Evolutionary conservation across 2,888 invertebrate genomes (phyloP).

Genomic region (Bibio marci): DNA sequence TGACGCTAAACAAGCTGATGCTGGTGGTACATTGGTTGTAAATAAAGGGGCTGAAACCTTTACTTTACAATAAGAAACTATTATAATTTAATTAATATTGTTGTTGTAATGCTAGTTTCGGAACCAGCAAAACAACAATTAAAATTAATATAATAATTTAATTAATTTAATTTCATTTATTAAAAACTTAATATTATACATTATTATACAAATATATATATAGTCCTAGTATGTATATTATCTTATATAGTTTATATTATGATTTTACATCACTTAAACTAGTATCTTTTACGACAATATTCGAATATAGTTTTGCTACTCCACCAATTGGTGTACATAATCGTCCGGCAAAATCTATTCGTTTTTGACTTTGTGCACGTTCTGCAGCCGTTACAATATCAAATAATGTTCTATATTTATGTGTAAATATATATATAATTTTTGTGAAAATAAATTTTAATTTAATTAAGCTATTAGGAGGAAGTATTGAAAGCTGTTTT

Average conservation of each 20-base stretch:
- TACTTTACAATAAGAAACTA: constrained; percentile 13
- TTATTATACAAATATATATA: too few relatives aligned
- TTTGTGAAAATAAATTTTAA: too few relatives aligned
- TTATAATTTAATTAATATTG: too few relatives aligned
- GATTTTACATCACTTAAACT: neutral
- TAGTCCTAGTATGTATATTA: too few relatives aligned
- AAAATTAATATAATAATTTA: too few relatives aligned
- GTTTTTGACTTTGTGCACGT: constrained; percentile 28
- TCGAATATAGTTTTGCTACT: constrained; percentile 56
- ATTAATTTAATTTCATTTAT: too few relatives aligned
- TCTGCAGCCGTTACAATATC: constrained; percentile 37
- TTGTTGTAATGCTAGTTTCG: too few relatives aligned
- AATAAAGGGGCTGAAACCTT: constrained; percentile 13
- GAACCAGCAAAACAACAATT: too few relatives aligned
- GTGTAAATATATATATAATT: neutral
- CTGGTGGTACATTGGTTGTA: constrained; percentile 12
- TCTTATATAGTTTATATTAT: too few relatives aligned
- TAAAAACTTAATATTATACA: too few relatives aligned
- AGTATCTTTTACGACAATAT: constrained; percentile 32
- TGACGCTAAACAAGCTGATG: constrained; percentile 10
- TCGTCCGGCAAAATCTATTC: constrained; percentile 44
- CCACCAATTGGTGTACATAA: constrained; percentile 44
- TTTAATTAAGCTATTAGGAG: too few relatives aligned
- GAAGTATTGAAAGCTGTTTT: too few relatives aligned
- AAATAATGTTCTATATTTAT: constrained; percentile 32